Conservation (phyloP, 2,888 invertebrate species). For the Lepidocyrtoides sp. region DNA sequence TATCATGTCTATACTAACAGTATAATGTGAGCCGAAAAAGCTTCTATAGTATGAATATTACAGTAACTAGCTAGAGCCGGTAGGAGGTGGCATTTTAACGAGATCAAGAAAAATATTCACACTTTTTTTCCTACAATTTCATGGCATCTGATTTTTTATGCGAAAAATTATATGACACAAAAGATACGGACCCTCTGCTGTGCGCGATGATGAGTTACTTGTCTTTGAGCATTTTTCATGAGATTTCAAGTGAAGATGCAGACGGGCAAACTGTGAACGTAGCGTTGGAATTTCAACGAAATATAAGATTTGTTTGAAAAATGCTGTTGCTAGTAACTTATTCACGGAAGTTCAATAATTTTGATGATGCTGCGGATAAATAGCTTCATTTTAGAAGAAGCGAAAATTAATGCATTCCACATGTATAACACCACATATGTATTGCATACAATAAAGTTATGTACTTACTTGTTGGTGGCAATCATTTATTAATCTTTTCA, state of each 20-base stretch:
- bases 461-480: background rate
- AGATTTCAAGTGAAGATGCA: slow-evolving; percentile 60
- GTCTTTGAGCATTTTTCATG: slow-evolving; percentile 72
- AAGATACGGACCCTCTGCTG: slow-evolving; percentile 71
- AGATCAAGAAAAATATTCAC: slow-evolving; percentile 74
- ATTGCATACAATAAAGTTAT: background rate
- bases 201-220: slow-evolving; percentile 71
- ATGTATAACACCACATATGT: background rate
- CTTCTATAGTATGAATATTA: background rate
- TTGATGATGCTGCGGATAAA: slow-evolving; percentile 19
- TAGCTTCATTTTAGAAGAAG: background rate
- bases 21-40: background rate
- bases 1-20: background rate
- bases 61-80: slow-evolving; percentile 56
- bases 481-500: background rate
- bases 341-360: slow-evolving; percentile 41
- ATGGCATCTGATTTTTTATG: slow-evolving; percentile 71
- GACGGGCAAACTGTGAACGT: slow-evolving; percentile 10
- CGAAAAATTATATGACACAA: slow-evolving; percentile 66
- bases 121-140: slow-evolving; percentile 71
- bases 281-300: slow-evolving; percentile 35
- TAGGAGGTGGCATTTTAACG: slow-evolving; percentile 68
- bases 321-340: slow-evolving; percentile 9
- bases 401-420: slow-evolving; percentile 15
- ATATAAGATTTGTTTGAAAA: background rate